A percentile compares a stretch with the other conserved stretches of the same genome.
Conservation (phyloP, 2,113 vertebrate genomes). For the Heterocephalus glaber region DNA sequence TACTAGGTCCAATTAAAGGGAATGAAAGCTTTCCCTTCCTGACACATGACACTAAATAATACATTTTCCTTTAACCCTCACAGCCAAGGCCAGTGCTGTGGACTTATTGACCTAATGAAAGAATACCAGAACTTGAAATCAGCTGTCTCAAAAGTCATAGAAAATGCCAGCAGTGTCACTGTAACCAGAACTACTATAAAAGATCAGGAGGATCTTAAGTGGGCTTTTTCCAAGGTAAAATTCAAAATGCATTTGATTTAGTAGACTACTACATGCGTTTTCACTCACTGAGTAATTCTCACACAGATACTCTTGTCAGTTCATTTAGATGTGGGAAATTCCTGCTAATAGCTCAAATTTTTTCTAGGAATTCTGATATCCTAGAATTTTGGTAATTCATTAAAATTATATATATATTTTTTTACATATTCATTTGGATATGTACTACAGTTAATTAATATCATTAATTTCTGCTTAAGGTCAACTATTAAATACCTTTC, state of each 20-base stretch:
- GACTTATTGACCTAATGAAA: conserved; percentile 90
- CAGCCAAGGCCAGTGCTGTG: conserved; percentile 92
- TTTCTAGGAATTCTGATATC: background rate
- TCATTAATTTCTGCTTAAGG: background rate
- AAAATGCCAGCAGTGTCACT: conserved; percentile 87
- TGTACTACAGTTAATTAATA: background rate
- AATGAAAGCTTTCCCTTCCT: too few species aligned
- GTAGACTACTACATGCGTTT: background rate
- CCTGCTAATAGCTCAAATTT: background rate
- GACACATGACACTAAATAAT: background rate
- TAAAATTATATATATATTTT: too few species aligned
- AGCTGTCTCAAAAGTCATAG: conserved; percentile 86
- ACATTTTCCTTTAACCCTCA: conserved; percentile 38
- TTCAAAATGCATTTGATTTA: conserved; percentile 32
- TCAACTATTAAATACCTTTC: too few species aligned
- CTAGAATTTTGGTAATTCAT: conserved; percentile 9
- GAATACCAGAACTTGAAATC: conserved; percentile 91
- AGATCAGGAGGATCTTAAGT: conserved; percentile 90
- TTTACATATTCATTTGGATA: background rate
- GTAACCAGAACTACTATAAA: conserved; percentile 89
- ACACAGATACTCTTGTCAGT: background rate
- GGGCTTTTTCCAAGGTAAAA: conserved; percentile 90
- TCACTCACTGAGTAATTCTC: background rate
- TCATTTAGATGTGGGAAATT: background rate
- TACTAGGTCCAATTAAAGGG: background rate